Base-by-base conservation (phyloP, 53 echinoderm and acorn worm species). In the Mesocentrotus franciscanus region DNA sequence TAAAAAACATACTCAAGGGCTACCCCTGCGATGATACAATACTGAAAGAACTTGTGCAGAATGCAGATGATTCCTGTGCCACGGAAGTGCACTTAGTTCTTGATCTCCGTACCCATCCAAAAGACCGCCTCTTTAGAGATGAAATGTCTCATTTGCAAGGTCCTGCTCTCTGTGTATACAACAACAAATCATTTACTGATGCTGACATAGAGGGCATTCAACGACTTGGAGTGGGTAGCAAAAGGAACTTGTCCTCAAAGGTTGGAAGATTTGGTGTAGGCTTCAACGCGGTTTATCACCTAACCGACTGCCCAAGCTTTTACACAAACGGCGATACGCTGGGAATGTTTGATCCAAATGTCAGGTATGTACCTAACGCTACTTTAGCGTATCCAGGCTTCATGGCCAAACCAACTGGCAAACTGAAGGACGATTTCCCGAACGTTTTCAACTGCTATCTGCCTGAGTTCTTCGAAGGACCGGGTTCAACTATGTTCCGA, bases 251-350 rank as follows among this genome's bases (percentile, higher is more conserved):
- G 71, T 93, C 89, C 56, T 78, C 85, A 60, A 97, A 97, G 71
- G 96, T 96, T 58, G 98, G 98, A 10, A 96, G 97, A 12, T 98
- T 96, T 91, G 98, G 98, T 29, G 97, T 98, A 29, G 98, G 98
- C 0, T 98, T 98, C 78, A 98, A 98, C 92, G 85, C 97, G 8
- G 96, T 97, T 8, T 98, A 98, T 64, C 98, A 98, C 58, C 95
- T 98, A 35, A 98, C 97, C 26, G 98, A 98, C 92, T 97, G 97
- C 61, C 98, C 98, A 35, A 96, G 96, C 83, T 98, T 98, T 76
- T 20, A 97, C 60, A 85, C 96, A 61, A 56, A 90, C 59, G 94
- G 96, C 27, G 76, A 96, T 24, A 97, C 74, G 9, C 92, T 98
- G 32, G 97, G 98, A 78, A 76, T 97, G 68, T 96, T 98, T 92